Conservation (phyloP, 2,797 vertebrate genomes). For the Oreonectes daqikongensis region DNA sequence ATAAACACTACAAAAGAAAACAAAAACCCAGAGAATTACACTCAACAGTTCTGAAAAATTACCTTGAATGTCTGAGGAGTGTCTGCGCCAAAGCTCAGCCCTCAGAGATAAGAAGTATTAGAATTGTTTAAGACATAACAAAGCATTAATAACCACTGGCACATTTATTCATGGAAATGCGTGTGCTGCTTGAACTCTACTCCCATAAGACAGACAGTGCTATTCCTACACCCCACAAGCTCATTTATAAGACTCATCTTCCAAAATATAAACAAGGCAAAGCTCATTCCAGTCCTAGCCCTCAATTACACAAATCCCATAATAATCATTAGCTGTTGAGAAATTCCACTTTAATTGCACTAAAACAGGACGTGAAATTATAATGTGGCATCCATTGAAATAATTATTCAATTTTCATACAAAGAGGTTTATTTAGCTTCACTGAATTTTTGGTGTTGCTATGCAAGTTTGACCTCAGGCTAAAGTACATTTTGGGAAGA, state of each 20-base stretch:
- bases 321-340: conserved; percentile 73
- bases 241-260: conserved; percentile 52
- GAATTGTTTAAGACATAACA: conserved; percentile 51
- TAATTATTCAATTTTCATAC: conserved; percentile 70
- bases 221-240: conserved; percentile 41
- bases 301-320: conserved; percentile 75
- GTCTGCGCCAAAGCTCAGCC: conserved; percentile 39
- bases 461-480: conserved; percentile 7
- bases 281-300: conserved; percentile 58
- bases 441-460: conserved; percentile 49
- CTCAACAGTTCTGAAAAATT: conserved; percentile 43
- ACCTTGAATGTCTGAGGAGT: conserved; percentile 34
- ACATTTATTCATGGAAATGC: conserved; percentile 52
- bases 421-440: conserved; percentile 63
- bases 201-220: conserved; percentile 42
- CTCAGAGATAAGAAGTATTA: conserved; percentile 48
- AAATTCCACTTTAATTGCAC: conserved; percentile 74
- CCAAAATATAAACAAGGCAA: conserved; percentile 48
- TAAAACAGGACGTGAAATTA: conserved; percentile 71
- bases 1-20: conserved; percentile 81
- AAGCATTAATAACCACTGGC: conserved; percentile 52
- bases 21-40: conserved; percentile 29
- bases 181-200: conserved; percentile 42
- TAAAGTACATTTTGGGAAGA: conserved; percentile 13
- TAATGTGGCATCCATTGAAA: conserved; percentile 72